Evolutionary conservation across 2,113 vertebrate species (phyloP).

Genomic region (Copsychus sechellarum): DNA sequence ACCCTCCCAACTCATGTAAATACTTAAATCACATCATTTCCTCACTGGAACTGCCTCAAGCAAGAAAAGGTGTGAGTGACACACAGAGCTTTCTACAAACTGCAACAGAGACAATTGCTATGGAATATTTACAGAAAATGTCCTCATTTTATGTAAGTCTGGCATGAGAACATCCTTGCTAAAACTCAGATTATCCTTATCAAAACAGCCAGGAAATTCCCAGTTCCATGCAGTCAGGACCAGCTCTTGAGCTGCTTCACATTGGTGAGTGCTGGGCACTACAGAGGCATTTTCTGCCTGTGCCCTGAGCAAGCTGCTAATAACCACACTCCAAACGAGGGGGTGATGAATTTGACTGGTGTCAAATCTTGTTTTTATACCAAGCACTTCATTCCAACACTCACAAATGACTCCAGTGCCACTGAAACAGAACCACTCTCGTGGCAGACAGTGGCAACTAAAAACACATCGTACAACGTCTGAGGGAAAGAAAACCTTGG

Average conservation of each 20-base stretch:
- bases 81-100: background rate
- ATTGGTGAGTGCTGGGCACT: background rate
- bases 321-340: background rate
- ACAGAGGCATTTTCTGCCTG: background rate
- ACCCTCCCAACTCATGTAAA: background rate
- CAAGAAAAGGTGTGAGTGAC: background rate
- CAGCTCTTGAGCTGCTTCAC: background rate
- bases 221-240: background rate
- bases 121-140: background rate
- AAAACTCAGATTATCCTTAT: background rate
- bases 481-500: constrained; percentile 7
- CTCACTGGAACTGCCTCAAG: background rate
- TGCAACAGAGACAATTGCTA: background rate
- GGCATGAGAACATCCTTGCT: background rate
- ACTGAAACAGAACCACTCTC: constrained; percentile 27
- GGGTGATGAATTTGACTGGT: background rate
- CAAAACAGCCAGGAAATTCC: background rate
- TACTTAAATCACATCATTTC: background rate
- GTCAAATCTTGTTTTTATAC: background rate
- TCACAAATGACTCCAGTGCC: constrained; percentile 30
- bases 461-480: background rate
- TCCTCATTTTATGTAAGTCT: background rate
- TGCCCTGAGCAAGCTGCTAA: background rate
- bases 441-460: constrained; percentile 46
- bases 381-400: constrained; percentile 26